Evolutionary conservation across 92 coral and sea anemone genomes (phyloP).

Genomic region (Virgularia gustaviana): DNA sequence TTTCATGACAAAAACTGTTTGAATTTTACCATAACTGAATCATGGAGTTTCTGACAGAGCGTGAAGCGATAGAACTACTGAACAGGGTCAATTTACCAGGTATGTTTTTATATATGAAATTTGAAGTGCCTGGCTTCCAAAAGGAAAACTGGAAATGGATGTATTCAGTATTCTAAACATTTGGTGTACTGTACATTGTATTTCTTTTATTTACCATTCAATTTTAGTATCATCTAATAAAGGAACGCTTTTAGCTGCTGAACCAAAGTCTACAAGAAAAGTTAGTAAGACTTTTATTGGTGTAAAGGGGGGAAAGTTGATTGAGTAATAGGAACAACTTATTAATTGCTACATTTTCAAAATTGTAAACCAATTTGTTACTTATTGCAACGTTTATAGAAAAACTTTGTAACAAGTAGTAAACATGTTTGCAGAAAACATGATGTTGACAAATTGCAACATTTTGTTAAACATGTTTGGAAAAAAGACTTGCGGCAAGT

Average conservation of each 20-base stretch:
- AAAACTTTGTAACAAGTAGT: no score
- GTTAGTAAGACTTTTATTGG: conserved; percentile 59
- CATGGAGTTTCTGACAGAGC: conserved; percentile 38
- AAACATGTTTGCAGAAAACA: no score
- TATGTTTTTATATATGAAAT: conserved; percentile 2
- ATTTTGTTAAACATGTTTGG: no score
- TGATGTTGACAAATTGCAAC: no score
- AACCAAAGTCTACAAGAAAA: conserved; percentile 67
- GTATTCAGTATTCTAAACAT: neutral
- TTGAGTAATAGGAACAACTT: no score
- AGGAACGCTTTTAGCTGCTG: conserved; percentile 53
- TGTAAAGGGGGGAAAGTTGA: no score
- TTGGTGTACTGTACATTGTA: neutral
- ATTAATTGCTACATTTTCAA: no score
- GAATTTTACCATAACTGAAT: neutral
- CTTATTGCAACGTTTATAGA: no score
- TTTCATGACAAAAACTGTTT: neutral
- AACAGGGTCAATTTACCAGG: conserved; percentile 65
- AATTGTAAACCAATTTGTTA: no score
- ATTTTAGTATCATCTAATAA: conserved; percentile 52
- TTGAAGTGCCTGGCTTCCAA: neutral
- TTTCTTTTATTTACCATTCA: neutral
- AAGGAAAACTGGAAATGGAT: neutral
- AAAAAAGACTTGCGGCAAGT: no score
- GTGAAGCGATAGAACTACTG: conserved; percentile 61